Base-by-base conservation (phyloP, 2,113 vertebrate species). In the Hystrix brachyura region DNA sequence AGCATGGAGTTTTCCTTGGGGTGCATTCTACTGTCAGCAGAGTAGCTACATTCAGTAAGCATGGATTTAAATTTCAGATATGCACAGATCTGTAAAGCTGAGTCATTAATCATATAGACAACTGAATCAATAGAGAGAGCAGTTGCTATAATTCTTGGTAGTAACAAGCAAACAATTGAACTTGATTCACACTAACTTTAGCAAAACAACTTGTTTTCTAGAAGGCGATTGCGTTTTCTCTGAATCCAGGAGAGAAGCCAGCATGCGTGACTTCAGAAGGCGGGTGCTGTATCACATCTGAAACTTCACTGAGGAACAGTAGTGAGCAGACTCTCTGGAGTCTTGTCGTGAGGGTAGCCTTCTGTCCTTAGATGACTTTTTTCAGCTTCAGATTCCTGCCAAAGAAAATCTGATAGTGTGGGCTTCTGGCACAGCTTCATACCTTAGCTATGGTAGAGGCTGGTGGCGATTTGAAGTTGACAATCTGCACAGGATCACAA, bases 111-210 rank as follows among this genome's bases (percentile, higher is more conserved):
- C 91, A 64, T 27, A 14, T 8, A 55, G 82, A 96, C 32, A 79
- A 78, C 7, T 95, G 27, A 88, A 89, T 80, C 94, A 96, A 46
- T 64, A 64, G 8, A 84, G 25, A 91, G 15, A 78, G 32, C 10
- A 62, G 34, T 86, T 64, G 8, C 82, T 83, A 4, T 91, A 90
- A 89, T 38, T 92, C 53, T 81, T 87, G 29, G n/a, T 55, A 53
- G 60, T 34, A 85, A 72, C 48, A 89, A 93, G 51, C 46, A 59
- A 95, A 82, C 60, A 86, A 83, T 15, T 83, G 59, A 96, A 91
- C 80, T 79, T 80, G 72, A 80, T 64, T 89, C 9, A 27, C 27
- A 32, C 1, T 86, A 94, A 90, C 71, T 86, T 72, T 89, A 93
- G 19, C 23, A 76, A 89, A 91, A 91, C 25, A 93, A 85, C 32